Evolutionary conservation across 2,888 invertebrate genomes (phyloP), one percentile per base, ranked within the genome.

Genomic region (Acanthosoma haemorrhoidale): DNA sequence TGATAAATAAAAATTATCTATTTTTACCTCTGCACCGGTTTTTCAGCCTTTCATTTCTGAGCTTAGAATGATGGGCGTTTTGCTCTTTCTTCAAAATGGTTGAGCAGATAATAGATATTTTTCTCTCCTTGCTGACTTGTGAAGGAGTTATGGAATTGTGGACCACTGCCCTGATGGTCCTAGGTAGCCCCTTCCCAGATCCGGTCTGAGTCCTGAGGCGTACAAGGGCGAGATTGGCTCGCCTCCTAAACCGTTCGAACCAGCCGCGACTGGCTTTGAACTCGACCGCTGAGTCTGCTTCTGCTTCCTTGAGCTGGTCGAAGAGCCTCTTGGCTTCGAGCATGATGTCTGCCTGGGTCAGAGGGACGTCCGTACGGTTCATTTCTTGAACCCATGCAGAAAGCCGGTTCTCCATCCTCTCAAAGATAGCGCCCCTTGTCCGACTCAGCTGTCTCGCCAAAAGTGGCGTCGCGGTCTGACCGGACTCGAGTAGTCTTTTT

Each of bases 201-300:
- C n/a, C n/a, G 25, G 25, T 13, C 13, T 34, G 31, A 11, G 32
- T 18, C 13, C 32, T 60, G 6, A 60, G 32, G 11, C 21, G 60
- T 13, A 60, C 34, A 34, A 34, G 32, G 6, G 6, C 18, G 6
- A 36, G 60, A 60, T 60, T 60, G 11, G 60, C 32, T 13, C 60
- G 60, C 21, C 34, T 16, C 60, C 32, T 60, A 16, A 60, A 60
- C 25, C 60, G 60, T 13, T 60, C 32, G 9, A 60, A 60, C 60
- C 60, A 60, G n/a, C 60, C 60, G 18, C 60, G 32, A 13, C 60
- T 60, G 15, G 60, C 60, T 34, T 32, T 36, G 18, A 60, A 60
- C 34, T 32, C 32, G 0, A 18, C 13, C 13, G 2, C 60, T 2
- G 18, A 13, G 8, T 4, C 0, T 9, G 4, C 34, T 29, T 60